These are phyloP conservation scores for Platyrinchus mystaceus DNA, from an alignment of 2,797 vertebrate genomes.

Conservation along the genomic window DNA sequence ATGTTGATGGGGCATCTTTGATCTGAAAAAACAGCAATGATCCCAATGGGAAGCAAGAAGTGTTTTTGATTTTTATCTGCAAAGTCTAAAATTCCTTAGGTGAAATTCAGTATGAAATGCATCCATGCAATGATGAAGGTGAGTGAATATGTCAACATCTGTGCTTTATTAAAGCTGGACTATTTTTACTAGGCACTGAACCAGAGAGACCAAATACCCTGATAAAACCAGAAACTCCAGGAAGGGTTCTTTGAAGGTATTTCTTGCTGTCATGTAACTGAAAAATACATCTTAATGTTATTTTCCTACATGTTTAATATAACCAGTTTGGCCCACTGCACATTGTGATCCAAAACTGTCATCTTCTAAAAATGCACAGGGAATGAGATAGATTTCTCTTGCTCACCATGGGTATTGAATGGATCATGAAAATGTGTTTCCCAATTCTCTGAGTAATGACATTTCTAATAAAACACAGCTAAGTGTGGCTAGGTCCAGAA, in stretches of 20 bases:
- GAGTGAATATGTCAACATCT: conserved; percentile 78
- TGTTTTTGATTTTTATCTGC: conserved; percentile 83
- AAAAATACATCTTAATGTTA: conserved; percentile 62
- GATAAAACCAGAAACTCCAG: conserved; percentile 79
- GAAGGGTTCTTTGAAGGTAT: conserved; percentile 75
- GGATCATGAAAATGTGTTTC: background rate
- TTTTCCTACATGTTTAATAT: conserved; percentile 58
- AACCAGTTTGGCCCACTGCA: conserved; percentile 50
- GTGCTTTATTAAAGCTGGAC: conserved; percentile 77
- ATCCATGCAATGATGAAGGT: conserved; percentile 77
- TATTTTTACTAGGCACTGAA: conserved; percentile 79
- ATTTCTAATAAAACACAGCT: background rate
- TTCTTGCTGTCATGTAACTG: conserved; percentile 72
- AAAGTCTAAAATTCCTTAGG: conserved; percentile 81
- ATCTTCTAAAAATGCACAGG: background rate
- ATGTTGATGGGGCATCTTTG: conserved; percentile 69
- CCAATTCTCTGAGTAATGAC: background rate
- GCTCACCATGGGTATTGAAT: background rate
- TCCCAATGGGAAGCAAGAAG: conserved; percentile 76
- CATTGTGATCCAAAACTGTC: background rate
- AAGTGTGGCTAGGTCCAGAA: background rate
- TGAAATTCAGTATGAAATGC: conserved; percentile 83
- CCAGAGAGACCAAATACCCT: conserved; percentile 79
- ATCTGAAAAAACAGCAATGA: conserved; percentile 75
- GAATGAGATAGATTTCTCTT: background rate